Evolutionary conservation across 2,113 vertebrate species (phyloP).

Genomic region (Podocnemis expansa): DNA sequence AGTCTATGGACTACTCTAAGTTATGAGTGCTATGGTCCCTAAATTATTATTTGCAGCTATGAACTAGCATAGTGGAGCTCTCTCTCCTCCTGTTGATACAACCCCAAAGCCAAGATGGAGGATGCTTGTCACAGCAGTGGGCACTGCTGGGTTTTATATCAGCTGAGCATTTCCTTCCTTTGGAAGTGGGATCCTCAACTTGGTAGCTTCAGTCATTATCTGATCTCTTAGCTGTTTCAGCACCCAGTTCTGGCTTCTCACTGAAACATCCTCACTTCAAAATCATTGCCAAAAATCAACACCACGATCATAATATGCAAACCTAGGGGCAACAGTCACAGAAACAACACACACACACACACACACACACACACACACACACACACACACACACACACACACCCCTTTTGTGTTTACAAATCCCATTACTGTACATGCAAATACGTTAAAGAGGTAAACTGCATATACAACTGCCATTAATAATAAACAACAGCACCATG

Average conservation of each 20-base stretch:
- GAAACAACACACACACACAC: not conserved
- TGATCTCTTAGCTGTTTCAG: not conserved
- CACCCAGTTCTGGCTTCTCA: not conserved
- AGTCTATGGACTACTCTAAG: not conserved
- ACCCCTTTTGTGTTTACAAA: not conserved
- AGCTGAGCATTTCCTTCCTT: not conserved
- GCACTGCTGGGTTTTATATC: not conserved
- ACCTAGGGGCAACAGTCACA: not conserved
- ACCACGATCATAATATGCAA: constrained; percentile 11
- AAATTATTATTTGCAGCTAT: not conserved
- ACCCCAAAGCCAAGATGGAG: not conserved
- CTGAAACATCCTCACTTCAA: not conserved
- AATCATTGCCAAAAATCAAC: not conserved
- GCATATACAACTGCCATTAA: not conserved
- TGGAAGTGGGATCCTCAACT: not conserved
- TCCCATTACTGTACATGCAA: not conserved
- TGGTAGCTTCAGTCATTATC: not conserved
- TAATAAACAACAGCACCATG: no score
- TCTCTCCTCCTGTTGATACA: not conserved
- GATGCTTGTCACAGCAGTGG: not conserved
- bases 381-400: not conserved
- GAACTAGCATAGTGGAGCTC: not conserved
- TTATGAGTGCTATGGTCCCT: not conserved
- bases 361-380: not conserved
- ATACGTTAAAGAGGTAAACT: not conserved